Conservation (phyloP, 2,888 invertebrate genomes). For the Trissoscelio sp. region DNA sequence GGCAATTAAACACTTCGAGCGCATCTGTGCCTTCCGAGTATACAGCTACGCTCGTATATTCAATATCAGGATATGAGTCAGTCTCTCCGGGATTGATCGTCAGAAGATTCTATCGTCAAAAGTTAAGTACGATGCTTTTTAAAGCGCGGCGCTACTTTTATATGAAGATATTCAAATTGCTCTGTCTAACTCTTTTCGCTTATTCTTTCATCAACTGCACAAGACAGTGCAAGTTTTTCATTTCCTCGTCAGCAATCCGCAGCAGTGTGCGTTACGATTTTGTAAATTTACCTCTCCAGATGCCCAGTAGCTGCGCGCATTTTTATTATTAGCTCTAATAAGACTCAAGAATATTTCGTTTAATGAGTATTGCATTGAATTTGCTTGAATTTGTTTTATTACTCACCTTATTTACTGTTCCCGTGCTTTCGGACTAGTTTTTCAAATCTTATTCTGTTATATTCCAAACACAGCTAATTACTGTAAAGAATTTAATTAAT, state of each 20-base stretch:
- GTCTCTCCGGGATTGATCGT: conserved; percentile 69
- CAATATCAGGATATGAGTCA: conserved; percentile 73
- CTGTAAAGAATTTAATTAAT: too few relatives aligned
- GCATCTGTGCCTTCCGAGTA: conserved; percentile 71
- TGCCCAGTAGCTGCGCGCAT: background rate
- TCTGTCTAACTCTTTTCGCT: conserved; percentile 49
- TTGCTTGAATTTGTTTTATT: conserved; percentile 34
- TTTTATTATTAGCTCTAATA: conserved; percentile 35
- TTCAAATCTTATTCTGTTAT: conserved; percentile 13
- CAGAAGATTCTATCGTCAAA: conserved; percentile 65
- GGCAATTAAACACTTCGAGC: conserved; percentile 81
- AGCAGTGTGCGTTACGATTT: conserved; percentile 5
- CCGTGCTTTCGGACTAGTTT: too few relatives aligned
- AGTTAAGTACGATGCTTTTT: conserved; percentile 57
- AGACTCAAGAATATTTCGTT: conserved; percentile 31
- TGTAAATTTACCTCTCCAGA: conserved; percentile 29
- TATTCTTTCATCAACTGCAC: conserved; percentile 43
- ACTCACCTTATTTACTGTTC: too few relatives aligned
- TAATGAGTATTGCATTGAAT: conserved; percentile 36
- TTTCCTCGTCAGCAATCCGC: background rate
- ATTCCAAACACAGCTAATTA: conserved; percentile 9
- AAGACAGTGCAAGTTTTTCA: conserved; percentile 39
- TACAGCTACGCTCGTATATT: conserved; percentile 71
- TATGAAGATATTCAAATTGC: conserved; percentile 56
- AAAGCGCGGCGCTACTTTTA: conserved; percentile 51